Evolutionary conservation across 53 echinoderm and acorn worm species (phyloP), one percentile per base, ranked within the genome.

Genomic region (Echinarachnius parma): DNA sequence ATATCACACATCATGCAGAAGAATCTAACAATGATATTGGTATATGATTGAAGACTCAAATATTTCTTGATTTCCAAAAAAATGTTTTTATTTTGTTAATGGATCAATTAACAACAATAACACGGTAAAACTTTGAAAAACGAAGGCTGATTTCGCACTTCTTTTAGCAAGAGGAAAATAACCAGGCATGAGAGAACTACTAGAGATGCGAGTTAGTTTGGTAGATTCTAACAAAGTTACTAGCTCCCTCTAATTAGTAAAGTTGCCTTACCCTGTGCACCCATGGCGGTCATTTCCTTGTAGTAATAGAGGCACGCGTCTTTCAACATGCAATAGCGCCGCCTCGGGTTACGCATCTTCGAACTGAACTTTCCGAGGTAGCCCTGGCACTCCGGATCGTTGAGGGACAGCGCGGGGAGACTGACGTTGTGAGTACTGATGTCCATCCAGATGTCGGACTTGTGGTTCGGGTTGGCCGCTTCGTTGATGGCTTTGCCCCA

Each of bases 361-460:
- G 79, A 79, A 28, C 84, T 91, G 79, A 78, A 76, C 60, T 95
- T 95, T 20, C 77, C 84, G 24, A 95, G 80, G 65, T 84, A 82
- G 0, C 96, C 96, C 5, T 79, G 81, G 79, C 96, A 91, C 61
- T 95, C 90, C 21, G 96, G 96, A 26, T 72, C 74, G 21, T 75
- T 84, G 64, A 95, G 90, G 42, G 96, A 95, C 35, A 87, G 79
- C 28, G 96, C 96, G 2, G 96, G 90, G 9, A 95, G 72, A 19
- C 90, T 79, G 10, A 90, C 96, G 62, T 94, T 95, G 82, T 95
- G 96, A 31, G 90, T 84, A 52, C 96, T 95, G 64, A 95, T 95
- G 53, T 87, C 96, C 35, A 95, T 42, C 93, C 93, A 93, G 27
- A 87, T 82, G 52, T 94, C 87, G 0, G 87, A 58, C n/a, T 69